Evolutionary conservation across 2,113 vertebrate genomes (phyloP), one percentile per base, ranked within the genome.

Genomic region (Amazona guildingii): DNA sequence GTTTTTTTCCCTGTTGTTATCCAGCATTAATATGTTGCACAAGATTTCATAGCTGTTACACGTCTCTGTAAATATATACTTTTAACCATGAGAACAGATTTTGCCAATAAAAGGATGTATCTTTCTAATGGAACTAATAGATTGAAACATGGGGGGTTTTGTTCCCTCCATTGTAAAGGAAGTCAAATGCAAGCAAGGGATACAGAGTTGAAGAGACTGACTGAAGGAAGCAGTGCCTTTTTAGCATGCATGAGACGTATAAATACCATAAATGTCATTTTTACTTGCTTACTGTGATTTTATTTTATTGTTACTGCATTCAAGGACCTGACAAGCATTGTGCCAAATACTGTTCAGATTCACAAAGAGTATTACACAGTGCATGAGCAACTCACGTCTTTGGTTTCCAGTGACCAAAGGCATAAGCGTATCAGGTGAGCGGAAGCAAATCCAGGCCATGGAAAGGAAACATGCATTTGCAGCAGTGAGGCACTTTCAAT

Each of bases 291-390:
- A 4, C 23, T 17, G 10, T 52, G 48, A 28, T 74, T 75, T 82
- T n/a, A 10, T 66, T 66, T 61, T 31, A 11, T n/a, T 86, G 39
- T 19, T 41, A 27, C 18, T 46, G 52, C 23, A 41, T 48, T 75
- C 8, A 35, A 78, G 41, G 57, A 41, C 10, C 25, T 44, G 57
- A 62, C 80, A 51, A 27, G 5, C 29, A 1, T 11, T 64, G 55
- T 74, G 33, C 8, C 44, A 48, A 72, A 48, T 27, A 7, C 31
- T 80, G 41, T 52, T 76, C 39, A 61, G 49, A 25, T 19, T 41
- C 23, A 41, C 1, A 1, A 31, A 25, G 4, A 35, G 6, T 41
- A 23, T 61, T 67, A 29, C 2, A 3, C 1, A 21, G 57, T 41
- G 41, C 10, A 25, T 23, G 61, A 29, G 21, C 28, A 86, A 3